Conservation (phyloP, 2,113 vertebrate species). For the Fregetta grallaria region DNA sequence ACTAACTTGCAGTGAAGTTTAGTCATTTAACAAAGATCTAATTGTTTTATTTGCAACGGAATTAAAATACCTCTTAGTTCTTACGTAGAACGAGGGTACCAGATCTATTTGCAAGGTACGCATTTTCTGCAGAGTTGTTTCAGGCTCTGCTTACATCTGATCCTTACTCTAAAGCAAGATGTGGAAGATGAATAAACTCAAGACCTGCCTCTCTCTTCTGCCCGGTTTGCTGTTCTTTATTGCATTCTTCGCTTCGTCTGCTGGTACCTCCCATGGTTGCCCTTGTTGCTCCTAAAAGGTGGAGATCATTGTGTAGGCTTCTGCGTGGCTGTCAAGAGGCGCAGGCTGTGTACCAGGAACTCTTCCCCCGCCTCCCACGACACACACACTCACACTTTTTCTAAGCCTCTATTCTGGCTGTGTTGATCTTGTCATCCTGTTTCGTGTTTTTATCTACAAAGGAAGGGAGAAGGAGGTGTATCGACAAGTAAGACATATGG, state of each 20-base stretch:
- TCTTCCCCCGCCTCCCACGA: not conserved
- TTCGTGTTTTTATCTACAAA: not conserved
- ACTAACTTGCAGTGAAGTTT: not conserved
- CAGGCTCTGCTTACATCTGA: not conserved
- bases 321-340: not conserved
- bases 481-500: not conserved
- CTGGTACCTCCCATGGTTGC: not conserved
- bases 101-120: not conserved
- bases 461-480: not conserved
- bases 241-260: not conserved
- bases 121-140: not conserved
- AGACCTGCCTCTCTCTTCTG: not conserved
- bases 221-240: not conserved
- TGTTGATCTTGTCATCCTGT: not conserved
- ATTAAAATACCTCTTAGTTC: slow-evolving; percentile 22
- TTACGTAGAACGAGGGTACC: not conserved
- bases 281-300: not conserved
- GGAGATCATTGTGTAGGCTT: not conserved
- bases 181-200: not conserved
- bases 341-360: not conserved
- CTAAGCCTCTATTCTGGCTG: not conserved
- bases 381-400: not conserved
- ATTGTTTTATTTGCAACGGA: slow-evolving; percentile 13
- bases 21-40: slow-evolving; percentile 5
- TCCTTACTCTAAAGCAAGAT: not conserved